Evolutionary conservation across 2,888 invertebrate genomes (phyloP).

Genomic region (Synergus gifuensis): DNA sequence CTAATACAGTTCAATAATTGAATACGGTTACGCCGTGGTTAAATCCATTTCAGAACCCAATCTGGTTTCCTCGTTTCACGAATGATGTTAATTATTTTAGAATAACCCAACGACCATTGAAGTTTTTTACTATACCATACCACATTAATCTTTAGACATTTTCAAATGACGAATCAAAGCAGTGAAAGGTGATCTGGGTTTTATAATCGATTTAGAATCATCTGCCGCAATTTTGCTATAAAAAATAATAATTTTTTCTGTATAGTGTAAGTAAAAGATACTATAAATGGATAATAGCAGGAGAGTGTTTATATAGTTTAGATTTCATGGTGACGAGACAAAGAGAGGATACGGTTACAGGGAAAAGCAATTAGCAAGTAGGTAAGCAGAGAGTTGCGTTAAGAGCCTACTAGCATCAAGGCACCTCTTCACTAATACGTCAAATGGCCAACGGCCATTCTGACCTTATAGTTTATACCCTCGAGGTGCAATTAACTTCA

Average conservation of each 20-base stretch:
- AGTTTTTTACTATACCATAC: too few relatives aligned
- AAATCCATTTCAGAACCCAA: constrained; percentile 34
- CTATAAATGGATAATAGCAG: background rate
- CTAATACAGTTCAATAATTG: constrained; percentile 32
- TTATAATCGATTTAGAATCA: background rate
- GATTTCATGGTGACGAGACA: constrained; percentile 13
- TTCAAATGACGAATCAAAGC: background rate
- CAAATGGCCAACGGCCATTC: constrained; percentile 16
- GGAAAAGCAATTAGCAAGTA: constrained; percentile 37
- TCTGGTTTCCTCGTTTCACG: constrained; percentile 29
- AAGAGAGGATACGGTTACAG: constrained; percentile 33
- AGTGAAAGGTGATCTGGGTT: background rate
- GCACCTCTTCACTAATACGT: constrained; percentile 21
- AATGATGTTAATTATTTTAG: constrained; percentile 28
- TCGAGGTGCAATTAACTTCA: constrained; percentile 10
- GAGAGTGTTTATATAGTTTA: constrained; percentile 9
- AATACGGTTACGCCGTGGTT: constrained; percentile 33
- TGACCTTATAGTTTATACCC: background rate
- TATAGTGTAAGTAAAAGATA: background rate
- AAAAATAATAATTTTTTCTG: background rate
- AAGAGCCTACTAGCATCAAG: constrained; percentile 33
- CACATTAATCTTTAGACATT: too few relatives aligned
- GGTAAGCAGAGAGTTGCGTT: constrained; percentile 24
- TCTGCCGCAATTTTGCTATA: background rate
- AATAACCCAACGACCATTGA: background rate